Base-by-base conservation (phyloP, 1,140 invertebrate genomes). In the Nasonia giraulti region DNA sequence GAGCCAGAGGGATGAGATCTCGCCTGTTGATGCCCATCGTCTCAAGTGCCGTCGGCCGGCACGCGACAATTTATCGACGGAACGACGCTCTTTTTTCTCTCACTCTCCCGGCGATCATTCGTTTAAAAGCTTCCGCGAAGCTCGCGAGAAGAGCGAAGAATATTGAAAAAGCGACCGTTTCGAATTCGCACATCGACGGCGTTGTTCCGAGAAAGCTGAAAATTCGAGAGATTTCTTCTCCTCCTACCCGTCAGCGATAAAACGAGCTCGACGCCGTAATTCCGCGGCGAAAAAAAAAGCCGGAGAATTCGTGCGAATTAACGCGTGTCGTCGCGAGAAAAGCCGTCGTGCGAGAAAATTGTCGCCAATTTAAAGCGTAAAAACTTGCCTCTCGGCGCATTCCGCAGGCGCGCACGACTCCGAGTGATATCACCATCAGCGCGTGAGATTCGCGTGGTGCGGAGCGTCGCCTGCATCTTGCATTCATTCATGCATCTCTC, bases 371-470 rank as follows among this genome's bases (percentile, higher is more conserved):
- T 44, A 47, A 71, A 47, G 79, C 0, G 31, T 73, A 73, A 71
- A 81, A 81, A 81, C 12, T 81, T 37, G n/a, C 27, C 73, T 1
- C 76, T 23, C 66, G 55, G 7, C 76, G 47, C 76, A 47, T 55
- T 62, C 23, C 75, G 50, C n/a, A n/a, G n/a, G n/a, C n/a, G n/a
- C n/a, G n/a, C n/a, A n/a, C n/a, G n/a, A n/a, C n/a, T n/a, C n/a
- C n/a, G n/a, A n/a, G n/a, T n/a, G n/a, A n/a, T n/a, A n/a, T n/a
- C n/a, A n/a, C n/a, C 17, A 1, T 27, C 69, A 27, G 7, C 74
- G 82, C 50, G 81, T 69, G 74, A 77, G 73, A 82, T 82, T 77
- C 74, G 82, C 74, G 82, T n/a, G 69, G 14, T 74, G n/a, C 68
- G 17, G n/a, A 12, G 17, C 80, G 40, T 11, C 74, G 55, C 55